Evolutionary conservation across 2,113 vertebrate species (phyloP), one percentile per base, ranked within the genome.

Genomic region (Peucedramus taeniatus): DNA sequence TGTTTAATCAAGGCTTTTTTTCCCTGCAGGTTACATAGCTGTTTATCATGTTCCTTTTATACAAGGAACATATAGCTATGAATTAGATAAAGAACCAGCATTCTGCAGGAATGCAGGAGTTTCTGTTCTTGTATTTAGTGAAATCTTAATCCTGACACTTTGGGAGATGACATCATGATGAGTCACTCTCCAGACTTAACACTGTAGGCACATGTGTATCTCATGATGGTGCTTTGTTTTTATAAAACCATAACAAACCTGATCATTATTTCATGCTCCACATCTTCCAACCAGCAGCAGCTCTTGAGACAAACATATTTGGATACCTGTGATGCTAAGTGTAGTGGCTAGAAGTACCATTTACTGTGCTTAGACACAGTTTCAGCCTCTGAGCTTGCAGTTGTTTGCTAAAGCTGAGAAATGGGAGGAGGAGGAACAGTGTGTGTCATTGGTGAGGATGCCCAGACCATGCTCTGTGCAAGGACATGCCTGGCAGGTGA

Each of bases 341-440:
- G 44, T 19, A 20, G 49, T 72, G 75, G 37, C 85, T 88, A 71
- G 47, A 80, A 88, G 71, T 66, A 35, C 35, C 30, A 23, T 63
- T 59, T 45, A 35, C 42, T 0, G 1, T 63, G 28, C 68, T 90
- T 45, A 47, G 44, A 49, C 47, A 47, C 30, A 60, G n/a, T 80
- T 80, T 45, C 71, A 74, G 42, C 39, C 60, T 77, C 35, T 39
- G 45, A 66, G 40, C 21, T 86, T 88, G 49, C 2, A 6, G 20
- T 44, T 92, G 47, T 77, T 90, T 75, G 79, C 90, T 83, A 40
- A 91, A 87, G 59, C 31, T 94, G 68, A 75, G 92, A 53, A 92
- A 51, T 39, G 35, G 47, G 50, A 85, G n/a, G 42, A 95, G 80
- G 83, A 89, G 70, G 54, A 87, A 54, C 71, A 65, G 3, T 28